Conservation (phyloP, 2,797 vertebrate species). For the Sebastes paucispinis region DNA sequence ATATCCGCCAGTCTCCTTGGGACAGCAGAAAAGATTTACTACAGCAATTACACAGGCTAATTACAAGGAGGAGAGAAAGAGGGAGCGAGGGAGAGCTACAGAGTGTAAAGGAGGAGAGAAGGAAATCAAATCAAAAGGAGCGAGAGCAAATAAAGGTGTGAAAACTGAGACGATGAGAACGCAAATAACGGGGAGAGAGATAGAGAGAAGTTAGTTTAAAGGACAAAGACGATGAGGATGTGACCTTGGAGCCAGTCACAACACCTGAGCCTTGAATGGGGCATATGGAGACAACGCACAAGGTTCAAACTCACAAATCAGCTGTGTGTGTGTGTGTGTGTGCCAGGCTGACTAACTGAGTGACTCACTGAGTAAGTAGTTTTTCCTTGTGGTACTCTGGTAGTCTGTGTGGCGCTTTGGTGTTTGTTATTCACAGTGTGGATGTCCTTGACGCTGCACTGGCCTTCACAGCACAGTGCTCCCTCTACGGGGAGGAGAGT, state of each 20-base stretch:
- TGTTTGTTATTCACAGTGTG: constrained; percentile 77
- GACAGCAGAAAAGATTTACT: constrained; percentile 83
- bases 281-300: constrained; percentile 20
- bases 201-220: constrained; percentile 54
- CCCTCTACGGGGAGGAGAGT: constrained; percentile 75
- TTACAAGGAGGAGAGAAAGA: constrained; percentile 75
- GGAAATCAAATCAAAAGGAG: constrained; percentile 74
- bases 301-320: constrained; percentile 40
- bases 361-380: constrained; percentile 46
- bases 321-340: constrained; percentile 7
- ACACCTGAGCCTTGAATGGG: constrained; percentile 24
- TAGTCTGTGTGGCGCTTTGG: constrained; percentile 35
- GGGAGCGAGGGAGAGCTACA: constrained; percentile 59
- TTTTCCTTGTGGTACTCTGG: constrained; percentile 38
- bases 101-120: constrained; percentile 55
- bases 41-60: constrained; percentile 85
- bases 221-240: constrained; percentile 47
- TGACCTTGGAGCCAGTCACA: constrained; percentile 71
- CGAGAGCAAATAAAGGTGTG: constrained; percentile 65
- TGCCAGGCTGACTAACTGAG: constrained; percentile 5
- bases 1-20: constrained; percentile 83
- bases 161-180: constrained; percentile 52
- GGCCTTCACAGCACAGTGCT: constrained; percentile 58
- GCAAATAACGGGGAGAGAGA: constrained; percentile 51
- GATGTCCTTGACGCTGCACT: constrained; percentile 72